A percentile compares a stretch with the other conserved stretches of the same genome.
These are phyloP conservation scores for Indicator maculatus DNA, from an alignment of 2,113 vertebrate species.

Conservation along the genomic window DNA sequence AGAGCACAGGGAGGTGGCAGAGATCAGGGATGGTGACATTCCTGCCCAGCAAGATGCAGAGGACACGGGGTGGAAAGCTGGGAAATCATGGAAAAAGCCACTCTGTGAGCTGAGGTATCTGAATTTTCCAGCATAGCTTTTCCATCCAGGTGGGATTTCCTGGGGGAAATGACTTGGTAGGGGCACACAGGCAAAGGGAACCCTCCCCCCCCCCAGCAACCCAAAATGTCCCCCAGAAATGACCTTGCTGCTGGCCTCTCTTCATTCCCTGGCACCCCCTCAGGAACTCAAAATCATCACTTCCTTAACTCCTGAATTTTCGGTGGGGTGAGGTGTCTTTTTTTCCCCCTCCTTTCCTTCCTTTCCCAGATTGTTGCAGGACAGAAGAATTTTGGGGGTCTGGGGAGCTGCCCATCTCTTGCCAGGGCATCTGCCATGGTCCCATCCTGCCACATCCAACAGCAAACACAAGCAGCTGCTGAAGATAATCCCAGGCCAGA, in stretches of 20 bases:
- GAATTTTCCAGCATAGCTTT: background rate
- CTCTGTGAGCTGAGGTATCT: no score
- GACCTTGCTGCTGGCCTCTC: background rate
- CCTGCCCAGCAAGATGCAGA: background rate
- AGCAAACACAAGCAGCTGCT: background rate
- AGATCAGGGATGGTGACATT: background rate
- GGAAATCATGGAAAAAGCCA: background rate
- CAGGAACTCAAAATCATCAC: background rate
- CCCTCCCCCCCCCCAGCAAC: background rate
- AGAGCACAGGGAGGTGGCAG: no score
- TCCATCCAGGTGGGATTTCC: background rate
- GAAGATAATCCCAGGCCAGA: background rate
- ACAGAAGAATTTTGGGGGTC: background rate
- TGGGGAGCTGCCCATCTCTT: background rate
- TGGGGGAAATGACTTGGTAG: accelerated
- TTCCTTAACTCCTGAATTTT: accelerated
- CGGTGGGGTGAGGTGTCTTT: background rate
- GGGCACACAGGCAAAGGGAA: background rate
- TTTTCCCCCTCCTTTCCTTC: background rate
- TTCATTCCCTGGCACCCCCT: background rate
- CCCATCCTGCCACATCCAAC: background rate
- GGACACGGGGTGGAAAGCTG: background rate
- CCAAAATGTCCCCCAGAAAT: background rate
- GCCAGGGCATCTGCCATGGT: background rate
- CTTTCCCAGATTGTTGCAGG: accelerated